These are phyloP conservation scores for Centropus bengalensis DNA, from an alignment of 2,113 vertebrate species.

Conservation along the genomic window DNA sequence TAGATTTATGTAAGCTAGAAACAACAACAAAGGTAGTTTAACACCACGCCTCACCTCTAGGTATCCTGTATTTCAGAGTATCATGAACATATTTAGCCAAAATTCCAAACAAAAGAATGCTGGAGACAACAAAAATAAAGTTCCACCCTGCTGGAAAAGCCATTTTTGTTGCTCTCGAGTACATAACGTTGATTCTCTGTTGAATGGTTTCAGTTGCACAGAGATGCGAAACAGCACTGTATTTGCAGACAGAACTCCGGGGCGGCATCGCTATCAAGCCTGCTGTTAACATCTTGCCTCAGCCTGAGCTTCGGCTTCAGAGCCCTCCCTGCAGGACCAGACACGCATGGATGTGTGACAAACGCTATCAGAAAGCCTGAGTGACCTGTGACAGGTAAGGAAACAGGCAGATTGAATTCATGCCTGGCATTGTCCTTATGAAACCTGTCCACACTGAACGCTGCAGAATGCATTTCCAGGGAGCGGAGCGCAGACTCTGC, in stretches of 20 bases:
- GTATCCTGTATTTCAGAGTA: not conserved
- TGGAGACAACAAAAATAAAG: not conserved
- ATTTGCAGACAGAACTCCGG: not conserved
- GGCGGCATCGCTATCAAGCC: not conserved
- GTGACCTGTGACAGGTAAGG: not conserved
- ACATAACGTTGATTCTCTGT: not conserved
- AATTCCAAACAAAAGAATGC: not conserved
- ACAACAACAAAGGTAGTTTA: not conserved
- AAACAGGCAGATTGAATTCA: rapidly evolving
- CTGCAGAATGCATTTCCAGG: not conserved
- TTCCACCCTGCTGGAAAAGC: not conserved
- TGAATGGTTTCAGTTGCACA: not conserved
- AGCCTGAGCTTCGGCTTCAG: not conserved
- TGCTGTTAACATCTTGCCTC: not conserved
- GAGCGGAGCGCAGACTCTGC: not conserved
- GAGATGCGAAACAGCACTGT: not conserved
- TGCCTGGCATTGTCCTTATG: not conserved
- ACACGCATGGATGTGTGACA: rapidly evolving
- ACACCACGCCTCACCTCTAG: too few relatives aligned
- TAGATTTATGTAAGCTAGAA: not conserved
- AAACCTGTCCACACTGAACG: not conserved
- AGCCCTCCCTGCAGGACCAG: not conserved
- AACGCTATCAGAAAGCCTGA: not conserved
- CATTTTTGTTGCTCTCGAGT: conserved; percentile 1
- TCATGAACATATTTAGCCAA: not conserved